Base-by-base conservation (phyloP, 2,113 vertebrate genomes). In the Muscicapa adusta region DNA sequence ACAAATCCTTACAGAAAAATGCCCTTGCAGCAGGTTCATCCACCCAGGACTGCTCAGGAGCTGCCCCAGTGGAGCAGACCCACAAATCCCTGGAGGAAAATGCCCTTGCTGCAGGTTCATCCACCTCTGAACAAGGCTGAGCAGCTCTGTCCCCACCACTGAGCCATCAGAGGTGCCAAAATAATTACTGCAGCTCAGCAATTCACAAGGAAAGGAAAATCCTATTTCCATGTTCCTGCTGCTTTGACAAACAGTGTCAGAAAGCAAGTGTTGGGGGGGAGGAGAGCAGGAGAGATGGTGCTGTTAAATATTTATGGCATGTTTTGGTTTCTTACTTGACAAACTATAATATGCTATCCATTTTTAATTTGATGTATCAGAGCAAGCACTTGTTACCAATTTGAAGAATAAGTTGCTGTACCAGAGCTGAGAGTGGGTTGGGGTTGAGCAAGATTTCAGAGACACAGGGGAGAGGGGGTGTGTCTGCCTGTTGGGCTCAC, bases 301-400 rank as follows among this genome's bases (percentile, higher is more conserved):
- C 66, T 95, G 96, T 96, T 96, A 97, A 97, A 97, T 97, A 97
- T 97, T 97, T 94, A 97, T 97, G 86, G 93, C 85, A n/a, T 95
- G 94, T 96, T 97, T 97, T 94, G 95, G 95, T 95, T 97, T 90
- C 94, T 90, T 96, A 97, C 92, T 97, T 96, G 96, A 97, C 97
- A 97, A 96, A 97, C 93, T 95, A 91, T 96, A 96, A 97, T 94
- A 90, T 51, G 58, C 92, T 92, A 97, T 97, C 96, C 96, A 97
- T 97, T 97, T 97, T 97, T 97, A 97, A 97, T 97, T 97, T 61
- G 83, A 95, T 96, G 87, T 94, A 97, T 96, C 95, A 97, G 97
- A 97, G 96, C 76, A 34, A 93, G 91, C 83, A 89, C 96, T 96
- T 97, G 95, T 96, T 97, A 92, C 94, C 96, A 94, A 85, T 96